A percentile compares a stretch with the other conserved stretches of the same genome.
Conservation (phyloP, 2,888 invertebrate genomes). For the Hypomecis punctinalis region DNA sequence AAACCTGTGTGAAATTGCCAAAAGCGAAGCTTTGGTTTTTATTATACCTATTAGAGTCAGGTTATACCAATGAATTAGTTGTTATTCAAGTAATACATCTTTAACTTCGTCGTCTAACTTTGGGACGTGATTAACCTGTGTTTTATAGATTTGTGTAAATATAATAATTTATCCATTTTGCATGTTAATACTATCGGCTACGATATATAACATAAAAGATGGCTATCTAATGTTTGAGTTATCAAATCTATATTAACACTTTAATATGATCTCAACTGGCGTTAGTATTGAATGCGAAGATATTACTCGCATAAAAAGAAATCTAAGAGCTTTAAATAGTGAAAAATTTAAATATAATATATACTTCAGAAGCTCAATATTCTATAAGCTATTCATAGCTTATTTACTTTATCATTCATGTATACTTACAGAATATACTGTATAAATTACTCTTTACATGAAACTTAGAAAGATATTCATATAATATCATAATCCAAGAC, state of each 20-base stretch:
- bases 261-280: slow-evolving; percentile 49
- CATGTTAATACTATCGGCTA: slow-evolving; percentile 11
- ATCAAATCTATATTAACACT: slow-evolving; percentile 29
- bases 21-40: slow-evolving; percentile 80
- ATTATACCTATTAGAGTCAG: slow-evolving; percentile 68
- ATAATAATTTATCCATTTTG: slow-evolving; percentile 30
- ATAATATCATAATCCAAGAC: slow-evolving; percentile 64
- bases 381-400: slow-evolving; percentile 81
- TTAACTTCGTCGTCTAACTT: slow-evolving; percentile 55
- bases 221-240: slow-evolving; percentile 18
- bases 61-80: slow-evolving; percentile 72
- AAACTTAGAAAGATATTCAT: slow-evolving; percentile 52
- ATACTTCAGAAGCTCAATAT: slow-evolving; percentile 83
- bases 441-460: slow-evolving; percentile 54
- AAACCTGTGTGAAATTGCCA: slow-evolving; percentile 67
- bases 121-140: slow-evolving; percentile 47
- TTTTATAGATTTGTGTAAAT: slow-evolving; percentile 28
- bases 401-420: slow-evolving; percentile 74
- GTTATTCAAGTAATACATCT: slow-evolving; percentile 68
- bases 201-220: slow-evolving; percentile 22
- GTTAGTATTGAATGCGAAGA: slow-evolving; percentile 73
- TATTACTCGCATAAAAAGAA: slow-evolving; percentile 76
- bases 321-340: slow-evolving; percentile 86
- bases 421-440: slow-evolving; percentile 67
- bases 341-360: slow-evolving; percentile 77